Conservation (phyloP, 2,113 vertebrate genomes). For the Callocephalon fimbriatum region DNA sequence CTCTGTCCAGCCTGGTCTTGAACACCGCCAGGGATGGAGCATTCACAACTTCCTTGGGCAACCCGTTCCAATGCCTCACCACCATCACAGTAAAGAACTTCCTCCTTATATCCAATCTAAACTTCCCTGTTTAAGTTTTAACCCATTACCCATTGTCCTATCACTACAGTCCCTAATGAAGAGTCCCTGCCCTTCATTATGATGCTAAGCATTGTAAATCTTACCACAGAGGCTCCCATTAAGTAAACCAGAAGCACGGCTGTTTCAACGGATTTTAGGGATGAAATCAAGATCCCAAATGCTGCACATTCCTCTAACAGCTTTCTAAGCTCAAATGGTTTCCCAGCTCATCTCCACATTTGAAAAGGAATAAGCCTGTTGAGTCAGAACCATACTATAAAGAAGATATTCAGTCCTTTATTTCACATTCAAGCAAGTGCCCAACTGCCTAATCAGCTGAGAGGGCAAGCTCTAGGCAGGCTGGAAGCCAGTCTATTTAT, state of each 20-base stretch:
- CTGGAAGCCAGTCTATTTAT: background rate
- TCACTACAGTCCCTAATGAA: no score
- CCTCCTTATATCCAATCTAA: no score
- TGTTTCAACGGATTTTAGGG: background rate
- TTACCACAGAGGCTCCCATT: accelerated
- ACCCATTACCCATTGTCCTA: no score
- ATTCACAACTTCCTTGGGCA: no score
- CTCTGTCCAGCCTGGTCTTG: no score
- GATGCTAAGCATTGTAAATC: accelerated
- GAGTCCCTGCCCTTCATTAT: background rate
- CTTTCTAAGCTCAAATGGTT: background rate
- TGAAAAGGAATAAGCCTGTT: background rate
- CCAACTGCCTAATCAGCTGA: background rate
- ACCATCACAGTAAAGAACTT: no score
- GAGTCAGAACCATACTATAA: background rate
- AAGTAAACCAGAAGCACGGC: accelerated
- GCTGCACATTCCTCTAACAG: background rate
- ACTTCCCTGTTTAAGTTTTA: no score
- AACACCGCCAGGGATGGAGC: no score
- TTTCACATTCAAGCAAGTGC: background rate
- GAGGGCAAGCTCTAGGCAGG: background rate
- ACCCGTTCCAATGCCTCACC: no score
- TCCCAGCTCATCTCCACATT: background rate
- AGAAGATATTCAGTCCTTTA: accelerated
- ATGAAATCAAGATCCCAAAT: background rate